phyloP scores from a whole-genome alignment of 2,797 vertebrate genomes.

The Amazona finschi region DNA sequence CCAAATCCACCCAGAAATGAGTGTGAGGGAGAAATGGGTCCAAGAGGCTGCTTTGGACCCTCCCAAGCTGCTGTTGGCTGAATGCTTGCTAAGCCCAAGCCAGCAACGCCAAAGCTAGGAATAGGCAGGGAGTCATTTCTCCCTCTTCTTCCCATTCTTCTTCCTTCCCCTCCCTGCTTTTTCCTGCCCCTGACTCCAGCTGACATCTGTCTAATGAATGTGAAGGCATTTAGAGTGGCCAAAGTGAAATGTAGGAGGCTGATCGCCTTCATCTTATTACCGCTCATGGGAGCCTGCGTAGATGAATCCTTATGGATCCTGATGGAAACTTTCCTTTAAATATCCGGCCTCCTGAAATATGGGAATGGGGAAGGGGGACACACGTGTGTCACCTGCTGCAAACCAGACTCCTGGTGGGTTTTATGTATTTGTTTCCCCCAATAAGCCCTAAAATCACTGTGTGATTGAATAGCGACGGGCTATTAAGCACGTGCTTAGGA shows the following conservation, averaged over 20 bases:
- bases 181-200: background rate
- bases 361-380: background rate
- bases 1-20: fast-evolving
- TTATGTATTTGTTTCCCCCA: background rate
- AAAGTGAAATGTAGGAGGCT: conserved; percentile 45
- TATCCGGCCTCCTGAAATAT: background rate
- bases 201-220: conserved; percentile 4
- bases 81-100: background rate
- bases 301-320: conserved; percentile 55
- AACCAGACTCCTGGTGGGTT: background rate
- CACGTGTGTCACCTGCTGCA: background rate
- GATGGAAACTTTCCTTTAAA: conserved; percentile 52
- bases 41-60: background rate
- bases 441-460: background rate
- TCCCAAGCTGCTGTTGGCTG: background rate
- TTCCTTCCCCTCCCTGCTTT: background rate
- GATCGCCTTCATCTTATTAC: conserved; percentile 61
- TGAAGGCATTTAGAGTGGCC: conserved; percentile 36
- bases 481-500: background rate
- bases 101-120: background rate
- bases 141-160: background rate
- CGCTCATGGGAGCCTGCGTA: conserved; percentile 41
- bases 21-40: background rate
- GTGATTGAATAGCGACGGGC: conserved; percentile 37
- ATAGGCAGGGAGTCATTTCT: background rate